Evolutionary conservation across 2,797 vertebrate species (phyloP), one percentile per base, ranked within the genome.

Genomic region (Merluccius polli): DNA sequence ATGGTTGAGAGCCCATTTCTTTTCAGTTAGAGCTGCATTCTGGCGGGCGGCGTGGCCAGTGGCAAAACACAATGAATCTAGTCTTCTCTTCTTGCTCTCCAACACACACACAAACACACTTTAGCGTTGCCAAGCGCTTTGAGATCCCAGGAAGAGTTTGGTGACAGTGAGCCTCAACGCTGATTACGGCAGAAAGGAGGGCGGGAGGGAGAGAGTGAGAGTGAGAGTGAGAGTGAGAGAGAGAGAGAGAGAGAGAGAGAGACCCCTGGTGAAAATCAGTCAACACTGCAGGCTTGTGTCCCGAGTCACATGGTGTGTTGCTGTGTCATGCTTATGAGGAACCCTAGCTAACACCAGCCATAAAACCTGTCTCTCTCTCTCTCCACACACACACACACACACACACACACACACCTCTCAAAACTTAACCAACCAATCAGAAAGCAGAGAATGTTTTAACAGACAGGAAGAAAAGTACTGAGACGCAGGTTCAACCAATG

Each of bases 251-350:
- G 75, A 75, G 77, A 75, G 83, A 86, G 83, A 77, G 83, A 87
- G 85, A 85, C 87, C 81, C 86, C 87, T 87, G 83, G 77, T 87
- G 90, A 87, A 82, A 52, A 48, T 79, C 69, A 76, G 32, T 13
- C 79, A 79, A 80, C n/a, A 72, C 83, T 90, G 85, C 82, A 85
- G 78, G 73, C 82, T 71, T 82, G 33, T 11, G 9, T 24, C 3
- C 52, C n/a, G 16, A 63, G n/a, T n/a, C 41, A 44, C 41, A 44
- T 16, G 41, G 41, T 44, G 41, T 18, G 41, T 44, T 35, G n/a
- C n/a, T n/a, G n/a, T n/a, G n/a, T n/a, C n/a, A n/a, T 44, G 41
- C 41, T 44, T 44, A 44, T 44, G 13, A 3, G 11, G 38, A 41
- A 4, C 18, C 41, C 41, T 41, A 41, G 38, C 10, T 41, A 41